Conservation (phyloP, 1,140 invertebrate genomes). For the Drosophila gunungcola region DNA sequence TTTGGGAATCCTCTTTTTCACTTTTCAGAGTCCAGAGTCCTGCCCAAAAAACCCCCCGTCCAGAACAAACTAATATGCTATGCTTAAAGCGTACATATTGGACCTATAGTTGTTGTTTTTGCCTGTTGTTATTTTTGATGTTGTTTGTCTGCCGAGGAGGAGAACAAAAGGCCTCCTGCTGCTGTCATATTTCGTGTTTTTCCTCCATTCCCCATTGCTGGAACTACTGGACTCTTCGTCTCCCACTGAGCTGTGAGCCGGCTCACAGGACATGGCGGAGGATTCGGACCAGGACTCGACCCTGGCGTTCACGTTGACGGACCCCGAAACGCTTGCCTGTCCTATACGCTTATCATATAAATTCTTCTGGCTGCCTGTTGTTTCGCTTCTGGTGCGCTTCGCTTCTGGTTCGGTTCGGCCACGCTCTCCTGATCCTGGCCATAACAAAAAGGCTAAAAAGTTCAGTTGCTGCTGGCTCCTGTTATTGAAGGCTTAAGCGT, state of each 20-base stretch:
- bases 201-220: conserved; percentile 35
- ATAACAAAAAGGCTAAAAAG: conserved; percentile 79
- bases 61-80: conserved; percentile 82
- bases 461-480: conserved; percentile 57
- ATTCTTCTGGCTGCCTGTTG: conserved; percentile 65
- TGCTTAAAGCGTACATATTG: conserved; percentile 83
- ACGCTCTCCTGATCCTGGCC: conserved; percentile 56
- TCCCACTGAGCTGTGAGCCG: conserved; percentile 43
- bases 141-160: conserved; percentile 68
- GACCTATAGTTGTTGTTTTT: conserved; percentile 73
- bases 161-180: conserved; percentile 73
- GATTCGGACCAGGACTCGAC: conserved; percentile 42
- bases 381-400: conserved; percentile 39
- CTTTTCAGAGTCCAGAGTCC: conserved; percentile 34
- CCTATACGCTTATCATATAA: conserved; percentile 77
- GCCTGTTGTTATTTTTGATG: conserved; percentile 81
- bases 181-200: conserved; percentile 77
- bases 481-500: conserved; percentile 79
- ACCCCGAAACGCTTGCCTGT: conserved; percentile 48
- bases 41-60: not conserved
- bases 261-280: conserved; percentile 40
- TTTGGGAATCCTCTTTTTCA: conserved; percentile 80
- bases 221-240: conserved; percentile 10
- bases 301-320: conserved; percentile 61
- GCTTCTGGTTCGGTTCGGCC: conserved; percentile 13